Base-by-base conservation (phyloP, 2,113 vertebrate species). In the Lasiurus borealis region DNA sequence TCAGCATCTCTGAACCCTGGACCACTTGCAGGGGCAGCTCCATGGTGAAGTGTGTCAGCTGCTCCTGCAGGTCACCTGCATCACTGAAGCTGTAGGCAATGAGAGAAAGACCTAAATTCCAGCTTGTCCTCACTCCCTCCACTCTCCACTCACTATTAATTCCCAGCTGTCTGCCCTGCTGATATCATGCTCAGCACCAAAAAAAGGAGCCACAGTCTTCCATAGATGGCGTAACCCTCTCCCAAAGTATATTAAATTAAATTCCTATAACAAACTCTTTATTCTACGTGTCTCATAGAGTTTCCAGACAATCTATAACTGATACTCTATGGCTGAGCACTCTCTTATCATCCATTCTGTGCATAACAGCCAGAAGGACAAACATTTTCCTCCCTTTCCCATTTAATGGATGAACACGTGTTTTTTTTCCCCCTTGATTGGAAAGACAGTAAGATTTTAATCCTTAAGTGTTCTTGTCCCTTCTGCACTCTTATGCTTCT, bases 401-500 rank as follows among this genome's bases (percentile, higher is more conserved):
- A 82, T 77, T 88, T 64, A 48, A 0, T 46, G n/a, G 62, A 95
- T 97, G 85, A 88, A 72, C 94, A 86, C 62, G 15, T 72, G 50
- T 1, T 18, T 54, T 75, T 11, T 84, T 88, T 71, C 50, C 25
- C 1, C 69, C 5, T 21, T 92, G 82, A 92, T 4, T 94, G 82
- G 92, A 62, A 96, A 97, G 68, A 94, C 86, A 68, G 78, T 93
- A 87, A 95, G 88, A 96, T 97, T 98, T 98, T 98, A 98, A 98
- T 98, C 97, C 98, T 97, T 96, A 96, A 95, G 57, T 97, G 72
- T 95, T 97, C 86, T 75, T 94, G 97, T 98, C 95, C 97, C 96
- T 98, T 97, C 96, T 98, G 98, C 98, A 98, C 98, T 98, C 85
- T 97, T 98, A 98, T 98, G 98, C 97, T 98, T 98, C 98, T 98